Percentiles rank a stretch among this genome's conserved stretches.
These are phyloP conservation scores for Panthera leo DNA, from an alignment of 2,113 vertebrate species.

Conservation along the genomic window DNA sequence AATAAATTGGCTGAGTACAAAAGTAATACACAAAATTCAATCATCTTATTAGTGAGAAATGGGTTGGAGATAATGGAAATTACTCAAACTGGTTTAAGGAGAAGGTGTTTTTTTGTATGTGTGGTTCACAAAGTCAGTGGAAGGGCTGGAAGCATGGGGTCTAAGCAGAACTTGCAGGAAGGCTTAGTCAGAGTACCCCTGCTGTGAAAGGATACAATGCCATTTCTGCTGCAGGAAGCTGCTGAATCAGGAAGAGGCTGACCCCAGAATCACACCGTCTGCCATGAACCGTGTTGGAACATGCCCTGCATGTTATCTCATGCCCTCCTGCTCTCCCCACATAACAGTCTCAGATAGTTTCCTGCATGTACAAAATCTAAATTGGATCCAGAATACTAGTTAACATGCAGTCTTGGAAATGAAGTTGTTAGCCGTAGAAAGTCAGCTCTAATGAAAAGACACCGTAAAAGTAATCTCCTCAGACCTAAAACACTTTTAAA, in stretches of 20 bases:
- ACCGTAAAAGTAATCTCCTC: neutral
- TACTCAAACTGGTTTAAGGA: neutral
- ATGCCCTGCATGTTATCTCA: neutral
- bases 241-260: neutral
- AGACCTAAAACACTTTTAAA: neutral
- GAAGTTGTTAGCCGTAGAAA: neutral
- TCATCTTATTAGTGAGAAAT: neutral
- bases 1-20: neutral
- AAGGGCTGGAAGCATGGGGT: neutral
- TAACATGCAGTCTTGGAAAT: neutral
- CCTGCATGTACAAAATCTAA: neutral
- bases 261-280: neutral
- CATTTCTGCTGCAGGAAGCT: neutral
- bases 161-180: neutral
- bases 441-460: neutral
- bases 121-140: neutral
- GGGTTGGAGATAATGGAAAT: neutral
- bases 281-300: neutral
- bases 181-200: neutral
- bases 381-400: neutral
- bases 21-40: neutral
- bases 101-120: neutral
- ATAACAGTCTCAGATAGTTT: neutral
- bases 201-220: neutral
- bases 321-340: neutral